phyloP scores from a whole-genome alignment of 2,888 invertebrate genomes.

The Drosophila tanythrix region DNA sequence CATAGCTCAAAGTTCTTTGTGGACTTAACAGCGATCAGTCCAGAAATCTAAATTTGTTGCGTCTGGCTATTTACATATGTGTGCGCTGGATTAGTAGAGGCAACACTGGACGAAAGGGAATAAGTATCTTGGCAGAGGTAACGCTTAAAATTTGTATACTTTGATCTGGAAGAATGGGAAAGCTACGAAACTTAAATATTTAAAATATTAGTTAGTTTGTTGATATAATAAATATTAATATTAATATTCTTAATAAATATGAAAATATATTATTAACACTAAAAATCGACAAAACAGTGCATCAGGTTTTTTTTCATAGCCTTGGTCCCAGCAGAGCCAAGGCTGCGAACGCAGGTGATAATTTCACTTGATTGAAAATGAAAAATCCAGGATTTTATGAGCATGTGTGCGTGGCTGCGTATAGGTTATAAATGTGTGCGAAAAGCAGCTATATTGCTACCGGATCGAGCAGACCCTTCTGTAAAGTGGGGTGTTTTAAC shows the following conservation, averaged over 20 bases:
- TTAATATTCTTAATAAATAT: not conserved
- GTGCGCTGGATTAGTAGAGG: not conserved
- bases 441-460: no score
- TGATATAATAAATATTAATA: not conserved
- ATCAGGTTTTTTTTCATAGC: no score
- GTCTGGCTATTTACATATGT: not conserved
- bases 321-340: no score
- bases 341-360: no score
- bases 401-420: no score
- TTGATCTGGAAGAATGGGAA: not conserved
- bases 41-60: not conserved
- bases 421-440: no score
- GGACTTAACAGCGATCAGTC: not conserved
- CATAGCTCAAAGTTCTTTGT: not conserved
- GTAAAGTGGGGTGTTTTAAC: no score
- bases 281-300: no score
- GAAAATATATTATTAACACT: not conserved
- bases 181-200: not conserved
- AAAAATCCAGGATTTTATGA: no score
- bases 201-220: not conserved
- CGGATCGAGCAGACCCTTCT: no score
- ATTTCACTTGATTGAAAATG: no score
- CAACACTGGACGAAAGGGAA: not conserved
- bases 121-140: not conserved
- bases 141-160: not conserved